Evolutionary conservation across 1,140 invertebrate genomes (phyloP), one percentile per base, ranked within the genome.

Genomic region (Platorchestia sp.): DNA sequence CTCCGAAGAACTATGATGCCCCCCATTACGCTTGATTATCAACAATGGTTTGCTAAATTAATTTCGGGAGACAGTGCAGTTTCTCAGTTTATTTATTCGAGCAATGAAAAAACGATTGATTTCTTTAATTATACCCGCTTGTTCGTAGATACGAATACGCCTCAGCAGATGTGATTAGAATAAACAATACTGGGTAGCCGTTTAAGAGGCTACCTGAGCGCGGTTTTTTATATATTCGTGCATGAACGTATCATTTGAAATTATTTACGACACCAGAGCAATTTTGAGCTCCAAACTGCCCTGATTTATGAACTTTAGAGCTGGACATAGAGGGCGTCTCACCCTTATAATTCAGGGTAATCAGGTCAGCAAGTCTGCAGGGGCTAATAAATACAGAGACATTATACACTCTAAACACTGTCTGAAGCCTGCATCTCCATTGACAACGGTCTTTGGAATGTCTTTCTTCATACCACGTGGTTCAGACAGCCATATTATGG

Each of bases 401-500:
- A 90, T 90, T 90, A 90, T 90, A 42, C 41, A 90, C 44, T 43
- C 87, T 44, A 90, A 90, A 43, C 41, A 90, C 10, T 43, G 87
- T 44, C 5, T 41, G 41, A 14, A 42, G 41, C 87, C 22, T 43
- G 87, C 44, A 27, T 90, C 5, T 90, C 87, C 44, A 43, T 90
- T 90, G 87, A 90, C 87, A 43, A 90, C 86, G 44, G 44, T 90
- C 10, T 3, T 90, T 42, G 87, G 87, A 90, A 43, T 90, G 41
- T 44, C 87, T 90, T 44, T 44, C 87, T 90, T 90, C 87, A 90
- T 90, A 90, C 87, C 87, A 90, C 19, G 41, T 90, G 42, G 87
- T 42, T 42, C 7, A 43, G 87, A 43, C 87, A 14, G 36, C 41
- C 87, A 90, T 90, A 90, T 90, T 90, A 90, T 90, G 41, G 44